A percentile compares a stretch with the other conserved stretches of the same genome.
phyloP scores from a whole-genome alignment of 2,888 invertebrate genomes.

The Endotricha flammealis region DNA sequence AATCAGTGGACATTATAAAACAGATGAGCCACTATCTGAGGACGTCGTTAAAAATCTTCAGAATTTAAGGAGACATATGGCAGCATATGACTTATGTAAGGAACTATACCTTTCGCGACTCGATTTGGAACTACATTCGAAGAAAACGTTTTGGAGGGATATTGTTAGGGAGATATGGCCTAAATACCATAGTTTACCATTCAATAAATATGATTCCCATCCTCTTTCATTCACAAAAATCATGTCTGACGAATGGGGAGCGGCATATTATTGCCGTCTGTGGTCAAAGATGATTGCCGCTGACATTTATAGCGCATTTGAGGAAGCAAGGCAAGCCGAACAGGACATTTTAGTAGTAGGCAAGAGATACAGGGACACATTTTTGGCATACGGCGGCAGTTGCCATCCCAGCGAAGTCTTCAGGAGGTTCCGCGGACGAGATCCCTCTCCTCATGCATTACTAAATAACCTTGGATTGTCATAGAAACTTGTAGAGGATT shows the following conservation, averaged over 20 bases:
- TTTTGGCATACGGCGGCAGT: slow-evolving; percentile 89
- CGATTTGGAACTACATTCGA: slow-evolving; percentile 89
- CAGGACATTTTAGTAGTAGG: slow-evolving; percentile 78
- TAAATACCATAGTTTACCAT: slow-evolving; percentile 85
- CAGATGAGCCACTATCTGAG: slow-evolving; percentile 83
- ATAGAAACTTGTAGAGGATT: slow-evolving; percentile 51
- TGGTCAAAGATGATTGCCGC: slow-evolving; percentile 95
- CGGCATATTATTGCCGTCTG: slow-evolving; percentile 89
- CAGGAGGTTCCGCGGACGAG: slow-evolving; percentile 92
- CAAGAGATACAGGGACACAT: slow-evolving; percentile 87
- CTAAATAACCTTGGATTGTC: slow-evolving; percentile 81
- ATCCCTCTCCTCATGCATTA: slow-evolving; percentile 91
- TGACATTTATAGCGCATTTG: slow-evolving; percentile 92
- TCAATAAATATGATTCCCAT: slow-evolving; percentile 88
- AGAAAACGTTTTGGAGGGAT: slow-evolving; percentile 89
- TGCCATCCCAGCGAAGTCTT: slow-evolving; percentile 91
- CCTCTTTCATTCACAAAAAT: slow-evolving; percentile 91
- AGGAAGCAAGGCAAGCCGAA: slow-evolving; percentile 79
- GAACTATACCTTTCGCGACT: slow-evolving; percentile 89
- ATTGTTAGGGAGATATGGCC: slow-evolving; percentile 88
- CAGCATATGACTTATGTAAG: slow-evolving; percentile 87
- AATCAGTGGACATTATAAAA: slow-evolving; percentile 86
- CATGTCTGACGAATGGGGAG: slow-evolving; percentile 89
- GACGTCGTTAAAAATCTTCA: slow-evolving; percentile 81
- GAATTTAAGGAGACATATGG: slow-evolving; percentile 83